A percentile compares a stretch with the other conserved stretches of the same genome.
phyloP scores from a whole-genome alignment of 1,140 invertebrate species.

The Odontomachus brunneus region DNA sequence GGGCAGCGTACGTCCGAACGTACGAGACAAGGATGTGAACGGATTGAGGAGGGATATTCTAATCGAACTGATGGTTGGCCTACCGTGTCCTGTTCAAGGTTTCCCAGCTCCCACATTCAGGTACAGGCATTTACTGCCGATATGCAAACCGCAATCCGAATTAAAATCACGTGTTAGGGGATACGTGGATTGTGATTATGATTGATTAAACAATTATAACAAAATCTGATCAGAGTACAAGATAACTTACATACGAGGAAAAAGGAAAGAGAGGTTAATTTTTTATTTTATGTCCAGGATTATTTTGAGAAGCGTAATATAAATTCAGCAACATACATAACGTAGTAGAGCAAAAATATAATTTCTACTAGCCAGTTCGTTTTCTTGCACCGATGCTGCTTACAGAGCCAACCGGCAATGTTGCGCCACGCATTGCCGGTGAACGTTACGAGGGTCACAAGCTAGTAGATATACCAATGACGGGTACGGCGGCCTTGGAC shows the following conservation, averaged over 20 bases:
- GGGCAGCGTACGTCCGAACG: conserved; percentile 85
- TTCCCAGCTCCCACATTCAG: conserved; percentile 89
- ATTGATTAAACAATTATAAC: background rate
- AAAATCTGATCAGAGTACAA: background rate
- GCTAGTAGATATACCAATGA: conserved; percentile 87
- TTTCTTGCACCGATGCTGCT: conserved; percentile 74
- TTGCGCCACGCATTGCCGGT: conserved; percentile 88
- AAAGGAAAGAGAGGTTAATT: background rate
- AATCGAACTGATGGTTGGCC: conserved; percentile 84
- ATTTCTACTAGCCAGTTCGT: conserved; percentile 16
- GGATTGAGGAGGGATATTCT: conserved; percentile 82
- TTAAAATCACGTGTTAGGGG: background rate
- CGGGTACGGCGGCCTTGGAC: conserved; percentile 86
- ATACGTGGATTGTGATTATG: background rate
- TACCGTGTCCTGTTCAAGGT: conserved; percentile 90
- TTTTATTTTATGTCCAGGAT: no score
- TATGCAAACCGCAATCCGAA: background rate
- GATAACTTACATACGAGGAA: background rate
- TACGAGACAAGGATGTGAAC: conserved; percentile 84
- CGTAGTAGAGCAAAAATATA: background rate
- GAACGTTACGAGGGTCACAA: conserved; percentile 89
- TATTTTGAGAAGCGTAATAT: no score
- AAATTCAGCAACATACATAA: background rate
- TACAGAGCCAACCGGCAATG: conserved; percentile 90
- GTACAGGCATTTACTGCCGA: conserved; percentile 80